Base-by-base conservation (phyloP, 1,140 invertebrate species). In the Drosophila kohkoa region DNA sequence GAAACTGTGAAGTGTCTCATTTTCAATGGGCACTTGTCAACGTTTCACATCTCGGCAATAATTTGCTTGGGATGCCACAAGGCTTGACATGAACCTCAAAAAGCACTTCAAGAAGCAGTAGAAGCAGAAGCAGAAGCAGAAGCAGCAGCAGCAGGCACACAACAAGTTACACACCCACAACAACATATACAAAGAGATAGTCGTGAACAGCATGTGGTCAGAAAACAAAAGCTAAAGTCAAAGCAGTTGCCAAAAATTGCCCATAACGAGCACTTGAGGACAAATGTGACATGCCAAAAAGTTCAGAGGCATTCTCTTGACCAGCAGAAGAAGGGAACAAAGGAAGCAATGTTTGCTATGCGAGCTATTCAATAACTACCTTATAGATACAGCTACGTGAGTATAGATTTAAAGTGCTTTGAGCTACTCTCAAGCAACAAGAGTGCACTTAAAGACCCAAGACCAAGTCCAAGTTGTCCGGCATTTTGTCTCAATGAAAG, bases 261-360 rank as follows among this genome's bases (percentile, higher is more conserved):
- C 83, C 82, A 86, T 86, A 87, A 86, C 82, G 79, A 86, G 83
- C 83, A 88, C 82, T 86, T 88, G 83, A 86, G 74, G 75, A 82
- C 71, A 70, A 87, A 82, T 82, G 75, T 82, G 79, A 82, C 79
- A 79, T 69, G 82, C 49, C 70, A 75, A 62, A 48, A 71, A 74
- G 79, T 79, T 86, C 60, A 52, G 46, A 55, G 52, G 64, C 66
- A 74, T 80, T 75, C 76, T 68, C 74, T 25, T 1, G n/a, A 52
- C n/a, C 25, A 32, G 25, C 30, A 13, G 16, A 38, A 15, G 1
- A 38, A 41, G 25, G 16, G 46, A 10, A 5, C 5, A 7, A 28
- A 38, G 7, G 70, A 62, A 78, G 41, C 11, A 5, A n/a, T 43
- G n/a, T 32, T 32, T 32, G n/a, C 28, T 32, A 32, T 54, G 28